Percentiles rank a stretch among this genome's conserved stretches.
Evolutionary conservation across 2,797 vertebrate species (phyloP).

Genomic region (Tenualosa thibaudeaui): DNA sequence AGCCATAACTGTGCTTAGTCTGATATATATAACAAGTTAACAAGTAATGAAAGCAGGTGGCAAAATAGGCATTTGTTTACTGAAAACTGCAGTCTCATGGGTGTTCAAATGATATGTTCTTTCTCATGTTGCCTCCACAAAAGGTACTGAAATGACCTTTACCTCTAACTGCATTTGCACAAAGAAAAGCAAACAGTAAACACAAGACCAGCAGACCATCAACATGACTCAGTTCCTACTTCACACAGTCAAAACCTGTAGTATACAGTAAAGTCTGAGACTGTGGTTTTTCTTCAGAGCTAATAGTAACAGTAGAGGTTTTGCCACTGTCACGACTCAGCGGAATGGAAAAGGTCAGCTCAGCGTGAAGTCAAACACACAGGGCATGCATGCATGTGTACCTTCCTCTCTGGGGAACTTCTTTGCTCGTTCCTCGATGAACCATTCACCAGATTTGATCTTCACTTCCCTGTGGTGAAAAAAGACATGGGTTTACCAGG

Average conservation of each 20-base stretch:
- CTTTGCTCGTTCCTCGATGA: slow-evolving; percentile 85
- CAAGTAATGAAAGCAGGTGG: background rate
- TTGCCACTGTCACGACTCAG: background rate
- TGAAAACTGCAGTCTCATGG: background rate
- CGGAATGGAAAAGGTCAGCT: background rate
- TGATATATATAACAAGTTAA: background rate
- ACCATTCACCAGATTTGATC: slow-evolving; percentile 90
- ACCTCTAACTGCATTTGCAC: background rate
- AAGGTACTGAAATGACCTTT: background rate
- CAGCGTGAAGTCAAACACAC: background rate
- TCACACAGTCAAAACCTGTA: background rate
- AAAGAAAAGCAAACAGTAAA: background rate
- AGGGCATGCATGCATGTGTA: background rate
- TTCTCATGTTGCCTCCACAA: background rate
- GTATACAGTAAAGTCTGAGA: background rate
- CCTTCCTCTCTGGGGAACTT: slow-evolving; percentile 85
- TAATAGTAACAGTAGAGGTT: background rate
- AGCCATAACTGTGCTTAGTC: background rate
- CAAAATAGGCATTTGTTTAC: background rate
- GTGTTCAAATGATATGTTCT: background rate
- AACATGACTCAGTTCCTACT: background rate
- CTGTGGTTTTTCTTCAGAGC: background rate
- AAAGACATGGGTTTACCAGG: slow-evolving; percentile 21
- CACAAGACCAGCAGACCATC: background rate
- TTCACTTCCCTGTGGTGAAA: slow-evolving; percentile 82